Conservation (phyloP, 2,113 vertebrate species). For the Mesitornis unicolor region DNA sequence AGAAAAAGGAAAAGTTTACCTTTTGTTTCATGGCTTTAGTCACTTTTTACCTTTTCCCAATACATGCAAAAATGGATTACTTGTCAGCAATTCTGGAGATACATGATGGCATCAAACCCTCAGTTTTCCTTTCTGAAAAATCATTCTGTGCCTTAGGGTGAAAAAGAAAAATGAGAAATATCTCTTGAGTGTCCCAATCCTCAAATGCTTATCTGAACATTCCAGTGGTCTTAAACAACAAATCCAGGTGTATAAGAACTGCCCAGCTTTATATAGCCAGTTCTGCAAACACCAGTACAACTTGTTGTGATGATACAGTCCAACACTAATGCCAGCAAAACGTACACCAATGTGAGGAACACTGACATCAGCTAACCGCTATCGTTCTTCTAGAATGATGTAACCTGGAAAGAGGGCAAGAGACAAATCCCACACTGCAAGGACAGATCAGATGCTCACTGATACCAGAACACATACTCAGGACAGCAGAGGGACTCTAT, state of each 20-base stretch:
- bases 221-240: background rate
- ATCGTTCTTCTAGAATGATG: background rate
- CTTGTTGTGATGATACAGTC: background rate
- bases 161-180: background rate
- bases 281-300: background rate
- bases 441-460: background rate
- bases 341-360: background rate
- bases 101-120: background rate
- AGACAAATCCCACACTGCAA: background rate
- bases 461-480: background rate
- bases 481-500: background rate
- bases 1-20: background rate
- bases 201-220: background rate
- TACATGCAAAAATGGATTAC: background rate
- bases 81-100: background rate
- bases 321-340: background rate
- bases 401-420: background rate
- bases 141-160: background rate
- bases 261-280: background rate
- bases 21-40: background rate
- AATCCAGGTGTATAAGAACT: background rate
- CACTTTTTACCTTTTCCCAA: background rate
- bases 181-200: background rate
- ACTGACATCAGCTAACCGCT: background rate
- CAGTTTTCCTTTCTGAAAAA: background rate